A percentile compares a stretch with the other conserved stretches of the same genome.
Evolutionary conservation across 2,888 invertebrate species (phyloP).

Genomic region (Cephus pygmeus): DNA sequence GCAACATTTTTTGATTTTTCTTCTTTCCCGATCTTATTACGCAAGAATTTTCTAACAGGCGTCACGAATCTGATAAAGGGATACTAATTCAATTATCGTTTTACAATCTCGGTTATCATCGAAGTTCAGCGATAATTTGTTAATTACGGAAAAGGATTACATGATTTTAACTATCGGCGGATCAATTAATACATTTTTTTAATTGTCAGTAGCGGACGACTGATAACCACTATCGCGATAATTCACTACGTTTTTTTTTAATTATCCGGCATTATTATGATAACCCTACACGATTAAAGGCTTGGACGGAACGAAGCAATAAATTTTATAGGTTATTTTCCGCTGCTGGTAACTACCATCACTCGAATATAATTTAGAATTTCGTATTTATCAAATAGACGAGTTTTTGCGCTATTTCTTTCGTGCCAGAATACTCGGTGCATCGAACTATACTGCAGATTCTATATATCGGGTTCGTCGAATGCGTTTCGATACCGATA

Average conservation of each 20-base stretch:
- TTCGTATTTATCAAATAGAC: background rate
- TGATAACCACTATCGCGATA: background rate
- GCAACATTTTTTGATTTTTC: slow-evolving; percentile 8
- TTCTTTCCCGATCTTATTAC: background rate
- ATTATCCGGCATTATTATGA: background rate
- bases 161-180: background rate
- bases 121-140: background rate
- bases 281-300: background rate
- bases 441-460: background rate
- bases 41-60: background rate
- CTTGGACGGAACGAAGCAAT: background rate
- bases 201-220: background rate
- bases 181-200: background rate
- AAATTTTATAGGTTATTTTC: background rate
- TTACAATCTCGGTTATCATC: background rate
- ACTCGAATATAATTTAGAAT: background rate
- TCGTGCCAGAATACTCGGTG: background rate
- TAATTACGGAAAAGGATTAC: background rate
- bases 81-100: background rate
- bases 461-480: background rate
- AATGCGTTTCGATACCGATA: background rate
- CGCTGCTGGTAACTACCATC: background rate
- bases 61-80: background rate
- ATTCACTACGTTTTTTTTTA: background rate
- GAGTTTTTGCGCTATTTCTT: background rate